phyloP scores from a whole-genome alignment of 2,888 invertebrate genomes.

The Cactoblastis cactorum region DNA sequence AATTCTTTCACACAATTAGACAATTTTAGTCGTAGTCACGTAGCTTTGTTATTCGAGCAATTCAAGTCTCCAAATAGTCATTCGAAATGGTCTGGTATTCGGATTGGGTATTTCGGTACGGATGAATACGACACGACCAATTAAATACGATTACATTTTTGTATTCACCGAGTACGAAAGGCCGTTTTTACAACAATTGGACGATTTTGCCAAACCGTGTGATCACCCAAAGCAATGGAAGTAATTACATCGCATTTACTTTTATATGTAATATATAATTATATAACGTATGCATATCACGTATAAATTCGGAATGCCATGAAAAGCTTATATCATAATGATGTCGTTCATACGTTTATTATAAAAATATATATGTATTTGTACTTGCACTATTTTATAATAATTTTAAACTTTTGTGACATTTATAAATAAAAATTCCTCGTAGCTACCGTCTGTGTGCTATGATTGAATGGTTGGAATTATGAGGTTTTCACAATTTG shows the following conservation, averaged over 20 bases:
- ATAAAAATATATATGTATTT: too few species aligned
- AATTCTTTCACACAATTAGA: slow-evolving; percentile 8
- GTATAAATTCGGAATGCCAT: neutral
- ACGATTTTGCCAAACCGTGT: slow-evolving; percentile 42
- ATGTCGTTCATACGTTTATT: too few species aligned
- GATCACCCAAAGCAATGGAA: slow-evolving; percentile 40
- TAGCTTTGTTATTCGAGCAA: neutral
- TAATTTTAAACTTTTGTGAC: too few species aligned
- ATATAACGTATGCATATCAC: neutral
- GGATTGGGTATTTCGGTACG: slow-evolving; percentile 20
- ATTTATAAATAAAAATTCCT: too few species aligned
- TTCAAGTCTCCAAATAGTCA: slow-evolving; percentile 5
- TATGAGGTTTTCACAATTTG: too few species aligned
- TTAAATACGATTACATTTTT: slow-evolving; percentile 53
- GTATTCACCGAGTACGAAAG: slow-evolving; percentile 27
- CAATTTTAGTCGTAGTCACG: slow-evolving; percentile 1
- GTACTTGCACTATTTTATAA: too few species aligned
- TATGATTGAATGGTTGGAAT: too few species aligned
- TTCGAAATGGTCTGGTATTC: slow-evolving; percentile 9
- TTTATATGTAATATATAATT: neutral
- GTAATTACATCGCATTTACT: slow-evolving; percentile 31
- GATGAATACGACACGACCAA: slow-evolving; percentile 47
- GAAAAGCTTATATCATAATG: too few species aligned
- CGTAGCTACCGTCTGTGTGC: too few species aligned
- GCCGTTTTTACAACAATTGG: slow-evolving; percentile 24